phyloP scores from a whole-genome alignment of 2,888 invertebrate species.

The Lasius platythorax region DNA sequence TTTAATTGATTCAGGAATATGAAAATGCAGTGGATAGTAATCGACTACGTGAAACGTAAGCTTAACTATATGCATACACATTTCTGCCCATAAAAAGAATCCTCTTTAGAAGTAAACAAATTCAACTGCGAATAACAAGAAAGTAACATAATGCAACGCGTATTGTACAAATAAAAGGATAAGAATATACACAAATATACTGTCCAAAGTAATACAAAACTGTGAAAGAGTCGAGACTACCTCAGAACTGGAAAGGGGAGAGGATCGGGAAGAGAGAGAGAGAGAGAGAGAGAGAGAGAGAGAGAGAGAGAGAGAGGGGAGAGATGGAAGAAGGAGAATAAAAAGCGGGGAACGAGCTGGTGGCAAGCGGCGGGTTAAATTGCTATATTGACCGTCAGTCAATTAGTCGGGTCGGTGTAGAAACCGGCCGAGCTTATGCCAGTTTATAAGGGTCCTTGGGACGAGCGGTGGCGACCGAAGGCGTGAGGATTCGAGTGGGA shows the following conservation, averaged over 20 bases:
- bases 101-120: constrained; percentile 5
- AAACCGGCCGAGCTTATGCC: constrained; percentile 66
- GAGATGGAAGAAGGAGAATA: constrained; percentile 39
- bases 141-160: constrained; percentile 6
- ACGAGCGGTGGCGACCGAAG: constrained; percentile 60
- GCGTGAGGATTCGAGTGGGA: constrained; percentile 56
- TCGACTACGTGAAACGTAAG: constrained; percentile 21
- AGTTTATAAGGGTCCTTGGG: constrained; percentile 63
- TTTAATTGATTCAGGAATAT: constrained; percentile 9
- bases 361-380: constrained; percentile 70
- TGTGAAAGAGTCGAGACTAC: constrained; percentile 35
- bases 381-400: constrained; percentile 76
- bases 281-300: background rate
- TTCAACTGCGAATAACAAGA: constrained; percentile 29
- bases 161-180: constrained; percentile 28
- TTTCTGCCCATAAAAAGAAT: background rate
- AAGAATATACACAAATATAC: constrained; percentile 21
- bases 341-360: constrained; percentile 48
- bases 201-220: constrained; percentile 22
- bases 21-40: constrained; percentile 9
- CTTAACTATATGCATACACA: background rate
- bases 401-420: constrained; percentile 71
- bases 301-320: constrained; percentile 17
- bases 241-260: constrained; percentile 13
- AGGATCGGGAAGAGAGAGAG: constrained; percentile 14